Conservation (phyloP, 2,888 invertebrate species). For the Napeogenes sylphis region DNA sequence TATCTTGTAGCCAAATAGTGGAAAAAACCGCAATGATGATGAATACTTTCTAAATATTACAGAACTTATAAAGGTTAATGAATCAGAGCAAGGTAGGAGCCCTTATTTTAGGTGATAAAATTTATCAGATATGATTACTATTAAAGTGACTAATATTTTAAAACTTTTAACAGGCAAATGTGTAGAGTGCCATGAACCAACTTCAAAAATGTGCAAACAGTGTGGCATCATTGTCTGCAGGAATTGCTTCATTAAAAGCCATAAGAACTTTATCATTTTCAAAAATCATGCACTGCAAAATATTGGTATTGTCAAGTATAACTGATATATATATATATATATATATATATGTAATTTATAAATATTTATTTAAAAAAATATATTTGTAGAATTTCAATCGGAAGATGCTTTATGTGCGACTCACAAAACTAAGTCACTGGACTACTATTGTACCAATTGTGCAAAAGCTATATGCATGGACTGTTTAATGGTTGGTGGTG, state of each 20-base stretch:
- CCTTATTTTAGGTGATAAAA: not conserved
- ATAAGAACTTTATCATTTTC: conserved; percentile 66
- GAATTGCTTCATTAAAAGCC: conserved; percentile 61
- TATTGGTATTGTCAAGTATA: conserved; percentile 36
- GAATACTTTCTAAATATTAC: conserved; percentile 54
- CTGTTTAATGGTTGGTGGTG: conserved; percentile 65
- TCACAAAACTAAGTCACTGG: conserved; percentile 56
- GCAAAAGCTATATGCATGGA: conserved; percentile 62
- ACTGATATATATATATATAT: not conserved
- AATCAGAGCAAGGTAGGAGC: conserved; percentile 41
- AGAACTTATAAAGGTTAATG: conserved; percentile 44
- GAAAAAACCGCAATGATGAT: conserved; percentile 24
- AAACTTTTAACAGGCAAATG: conserved; percentile 48
- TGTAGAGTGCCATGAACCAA: conserved; percentile 52
- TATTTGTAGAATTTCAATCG: conserved; percentile 39
- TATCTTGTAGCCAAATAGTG: conserved; percentile 29
- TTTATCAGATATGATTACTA: not conserved
- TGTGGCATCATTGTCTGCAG: conserved; percentile 60
- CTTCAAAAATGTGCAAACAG: conserved; percentile 62
- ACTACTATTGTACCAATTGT: conserved; percentile 67
- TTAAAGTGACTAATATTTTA: conserved; percentile 4
- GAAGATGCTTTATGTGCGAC: conserved; percentile 44
- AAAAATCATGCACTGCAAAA: conserved; percentile 58
- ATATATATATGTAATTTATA: conserved; percentile 5
- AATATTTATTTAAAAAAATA: conserved; percentile 2